Evolutionary conservation across 2,113 vertebrate genomes (phyloP).

Genomic region (Rhadina sibilatrix): DNA sequence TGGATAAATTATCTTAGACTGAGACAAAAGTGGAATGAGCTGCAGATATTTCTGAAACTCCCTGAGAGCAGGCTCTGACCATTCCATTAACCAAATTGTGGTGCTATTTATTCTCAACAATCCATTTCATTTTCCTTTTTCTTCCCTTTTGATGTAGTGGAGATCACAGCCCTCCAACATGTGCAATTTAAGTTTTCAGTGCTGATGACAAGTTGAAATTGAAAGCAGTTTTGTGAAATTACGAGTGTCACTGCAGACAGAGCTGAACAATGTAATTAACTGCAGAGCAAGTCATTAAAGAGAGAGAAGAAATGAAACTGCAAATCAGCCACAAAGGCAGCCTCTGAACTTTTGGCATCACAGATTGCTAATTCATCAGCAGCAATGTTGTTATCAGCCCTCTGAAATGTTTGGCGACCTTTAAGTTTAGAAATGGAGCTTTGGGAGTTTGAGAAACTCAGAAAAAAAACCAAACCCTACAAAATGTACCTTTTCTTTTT

Average conservation of each 20-base stretch:
- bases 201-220: not conserved
- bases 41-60: not conserved
- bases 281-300: not conserved
- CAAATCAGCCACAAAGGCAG: conserved; percentile 7
- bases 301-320: not conserved
- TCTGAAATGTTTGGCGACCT: not conserved
- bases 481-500: not conserved
- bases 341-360: not conserved
- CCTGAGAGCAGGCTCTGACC: not conserved
- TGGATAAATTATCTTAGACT: not conserved
- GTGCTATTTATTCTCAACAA: not conserved
- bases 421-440: not conserved
- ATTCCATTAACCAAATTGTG: not conserved
- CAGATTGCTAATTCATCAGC: not conserved
- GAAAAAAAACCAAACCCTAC: not conserved
- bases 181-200: not conserved
- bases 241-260: not conserved
- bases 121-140: not conserved
- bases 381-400: not conserved
- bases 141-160: not conserved
- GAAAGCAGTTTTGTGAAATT: not conserved
- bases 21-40: not conserved
- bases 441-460: not conserved
- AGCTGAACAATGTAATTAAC: not conserved
- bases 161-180: not conserved